phyloP scores from a whole-genome alignment of 2,888 invertebrate genomes.

The Corythucha ciliata region DNA sequence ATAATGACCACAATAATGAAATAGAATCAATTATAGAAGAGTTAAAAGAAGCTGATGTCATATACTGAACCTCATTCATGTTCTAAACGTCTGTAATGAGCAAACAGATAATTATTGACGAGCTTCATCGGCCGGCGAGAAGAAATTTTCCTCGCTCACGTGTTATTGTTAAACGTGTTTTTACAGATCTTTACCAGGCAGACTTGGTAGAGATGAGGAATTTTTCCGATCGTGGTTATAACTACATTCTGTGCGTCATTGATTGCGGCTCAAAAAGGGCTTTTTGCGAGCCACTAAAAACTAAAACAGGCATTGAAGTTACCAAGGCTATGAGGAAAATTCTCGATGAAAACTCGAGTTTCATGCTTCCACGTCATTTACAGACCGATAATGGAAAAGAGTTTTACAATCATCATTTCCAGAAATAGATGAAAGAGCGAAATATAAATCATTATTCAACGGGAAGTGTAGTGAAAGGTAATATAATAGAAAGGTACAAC shows the following conservation, averaged over 20 bases:
- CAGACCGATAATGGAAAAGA: constrained; percentile 29
- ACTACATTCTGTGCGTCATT: constrained; percentile 19
- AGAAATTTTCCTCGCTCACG: constrained; percentile 11
- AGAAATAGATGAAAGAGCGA: constrained; percentile 21
- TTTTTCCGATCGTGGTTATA: constrained; percentile 16
- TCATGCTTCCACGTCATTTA: constrained; percentile 23
- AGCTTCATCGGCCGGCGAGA: constrained; percentile 23
- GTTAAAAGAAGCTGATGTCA: too few relatives aligned
- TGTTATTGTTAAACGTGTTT: constrained; percentile 21
- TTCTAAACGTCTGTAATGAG: too few relatives aligned
- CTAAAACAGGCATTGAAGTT: constrained; percentile 22
- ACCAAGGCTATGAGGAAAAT: constrained; percentile 3
- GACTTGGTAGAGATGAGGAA: constrained; percentile 24
- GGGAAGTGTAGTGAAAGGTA: constrained; percentile 20
- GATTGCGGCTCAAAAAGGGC: constrained; percentile 20
- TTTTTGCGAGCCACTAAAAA: constrained; percentile 19
- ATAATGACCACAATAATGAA: too few relatives aligned
- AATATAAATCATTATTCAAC: constrained; percentile 29
- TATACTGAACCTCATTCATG: too few relatives aligned
- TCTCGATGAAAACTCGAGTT: not conserved
- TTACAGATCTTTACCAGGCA: constrained; percentile 23
- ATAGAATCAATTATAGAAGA: too few relatives aligned
- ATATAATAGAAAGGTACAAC: constrained; percentile 27
- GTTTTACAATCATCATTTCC: constrained; percentile 27
- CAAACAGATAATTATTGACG: too few relatives aligned